Evolutionary conservation across 2,113 vertebrate species (phyloP), one percentile per base, ranked within the genome.

Genomic region (Myrmecophaga tridactyla): DNA sequence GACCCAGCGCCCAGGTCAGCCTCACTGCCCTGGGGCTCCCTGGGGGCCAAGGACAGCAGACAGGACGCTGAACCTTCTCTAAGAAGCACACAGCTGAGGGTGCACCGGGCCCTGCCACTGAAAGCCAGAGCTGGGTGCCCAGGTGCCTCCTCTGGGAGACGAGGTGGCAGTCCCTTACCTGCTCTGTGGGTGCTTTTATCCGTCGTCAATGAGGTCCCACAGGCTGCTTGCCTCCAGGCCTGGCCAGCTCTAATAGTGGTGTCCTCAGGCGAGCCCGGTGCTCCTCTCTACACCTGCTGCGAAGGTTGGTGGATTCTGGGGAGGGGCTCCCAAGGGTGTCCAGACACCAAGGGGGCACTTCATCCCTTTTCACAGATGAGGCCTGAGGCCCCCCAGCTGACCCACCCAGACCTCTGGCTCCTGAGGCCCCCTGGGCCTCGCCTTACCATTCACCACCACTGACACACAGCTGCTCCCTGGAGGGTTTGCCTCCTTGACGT

Each of bases 281-380:
- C 48, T 13, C 48, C 48, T 2, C 48, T 13, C 18, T 56, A 20
- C 53, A 56, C 53, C 53, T 21, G 53, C 53, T 56, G 18, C 53
- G 18, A 56, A 20, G 53, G 18, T 6, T 56, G 53, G 53, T 6
- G 29, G 80, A 85, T 63, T 41, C 51, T 39, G 10, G n/a, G 14
- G 58, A 34, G 4, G 9, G 60, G 60, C 70, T 20, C 60, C 11
- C 3, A n/a, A 15, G n/a, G 39, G 39, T 25, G 5, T 5, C 18
- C 3, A 2, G 5, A 8, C n/a, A 0, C 84, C 65, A 0, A 0
- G 36, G 41, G 12, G 18, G 29, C 34, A 3, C 25, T 13, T 7
- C 4, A 17, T n/a, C 34, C 73, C 48, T 11, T 39, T 18, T 39
- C 92, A 65, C 92, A 72, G 60, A 23, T 0, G 4, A 39, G 27